phyloP scores from a whole-genome alignment of 2,888 invertebrate genomes.

The Drosophila borborema region DNA sequence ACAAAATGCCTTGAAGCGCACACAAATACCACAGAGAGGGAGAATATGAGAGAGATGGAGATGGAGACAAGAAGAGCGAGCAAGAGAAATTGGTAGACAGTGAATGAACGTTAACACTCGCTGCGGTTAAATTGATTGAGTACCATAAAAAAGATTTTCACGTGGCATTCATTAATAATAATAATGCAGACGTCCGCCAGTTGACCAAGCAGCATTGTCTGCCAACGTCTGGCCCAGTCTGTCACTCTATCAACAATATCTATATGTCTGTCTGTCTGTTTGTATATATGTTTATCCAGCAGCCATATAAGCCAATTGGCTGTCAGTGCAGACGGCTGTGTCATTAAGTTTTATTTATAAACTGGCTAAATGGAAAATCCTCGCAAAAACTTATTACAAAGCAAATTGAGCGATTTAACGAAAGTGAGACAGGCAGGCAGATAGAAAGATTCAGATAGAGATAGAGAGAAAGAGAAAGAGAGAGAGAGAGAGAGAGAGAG shows the following conservation, averaged over 20 bases:
- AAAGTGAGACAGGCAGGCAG: not conserved
- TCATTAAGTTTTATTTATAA: slow-evolving; percentile 92
- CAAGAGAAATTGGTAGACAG: not conserved
- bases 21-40: not conserved
- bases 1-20: slow-evolving; percentile 24
- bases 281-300: slow-evolving; percentile 12
- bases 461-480: not conserved
- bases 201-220: slow-evolving; percentile 31
- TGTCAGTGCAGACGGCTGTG: slow-evolving; percentile 82
- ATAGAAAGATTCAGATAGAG: not conserved
- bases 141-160: slow-evolving; percentile 75
- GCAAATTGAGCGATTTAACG: slow-evolving; percentile 57
- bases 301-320: slow-evolving; percentile 75
- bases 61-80: not conserved
- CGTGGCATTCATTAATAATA: slow-evolving; percentile 80
- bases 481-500: not conserved
- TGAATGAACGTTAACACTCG: slow-evolving; percentile 20
- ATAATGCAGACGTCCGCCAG: slow-evolving; percentile 68
- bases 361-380: slow-evolving; percentile 96
- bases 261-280: not conserved
- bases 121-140: slow-evolving; percentile 70
- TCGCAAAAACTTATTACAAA: slow-evolving; percentile 73
- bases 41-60: not conserved
- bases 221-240: slow-evolving; percentile 15
- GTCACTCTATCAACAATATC: slow-evolving; percentile 4